Evolutionary conservation across 2,888 invertebrate species (phyloP).

Genomic region (Tryphoninae sp.): DNA sequence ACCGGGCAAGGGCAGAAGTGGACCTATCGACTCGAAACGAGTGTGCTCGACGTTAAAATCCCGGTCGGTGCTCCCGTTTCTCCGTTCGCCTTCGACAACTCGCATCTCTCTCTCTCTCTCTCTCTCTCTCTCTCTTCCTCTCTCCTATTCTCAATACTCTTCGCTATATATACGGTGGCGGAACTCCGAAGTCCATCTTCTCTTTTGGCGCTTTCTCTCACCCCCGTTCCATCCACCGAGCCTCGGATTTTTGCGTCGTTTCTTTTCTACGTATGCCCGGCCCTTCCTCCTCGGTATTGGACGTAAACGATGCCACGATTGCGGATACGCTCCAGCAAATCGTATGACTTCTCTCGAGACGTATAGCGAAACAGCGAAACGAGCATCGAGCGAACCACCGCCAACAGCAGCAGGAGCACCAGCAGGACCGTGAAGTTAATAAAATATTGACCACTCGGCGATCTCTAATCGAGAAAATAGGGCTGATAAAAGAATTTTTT

Average conservation of each 20-base stretch:
- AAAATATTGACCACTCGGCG: conserved; percentile 52
- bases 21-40: conserved; percentile 77
- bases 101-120: conserved; percentile 39
- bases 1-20: conserved; percentile 70
- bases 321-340: conserved; percentile 73
- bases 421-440: conserved; percentile 47
- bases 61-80: conserved; percentile 75
- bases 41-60: conserved; percentile 77
- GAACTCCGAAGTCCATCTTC: conserved; percentile 59
- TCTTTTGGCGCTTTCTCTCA: conserved; percentile 33
- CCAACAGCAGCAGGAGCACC: conserved; percentile 16
- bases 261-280: conserved; percentile 58
- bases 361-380: conserved; percentile 53
- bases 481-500: conserved; percentile 13
- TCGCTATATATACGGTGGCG: conserved; percentile 31
- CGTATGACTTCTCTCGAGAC: conserved; percentile 73
- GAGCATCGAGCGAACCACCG: conserved; percentile 44
- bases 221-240: conserved; percentile 43
- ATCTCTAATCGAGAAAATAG: conserved; percentile 47
- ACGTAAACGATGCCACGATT: conserved; percentile 74
- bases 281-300: conserved; percentile 66
- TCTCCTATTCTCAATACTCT: conserved; percentile 59
- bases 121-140: conserved; percentile 51
- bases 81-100: conserved; percentile 65
- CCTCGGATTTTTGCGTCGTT: conserved; percentile 60